Base-by-base conservation (phyloP, 2,888 invertebrate genomes). In the Nebria salina region DNA sequence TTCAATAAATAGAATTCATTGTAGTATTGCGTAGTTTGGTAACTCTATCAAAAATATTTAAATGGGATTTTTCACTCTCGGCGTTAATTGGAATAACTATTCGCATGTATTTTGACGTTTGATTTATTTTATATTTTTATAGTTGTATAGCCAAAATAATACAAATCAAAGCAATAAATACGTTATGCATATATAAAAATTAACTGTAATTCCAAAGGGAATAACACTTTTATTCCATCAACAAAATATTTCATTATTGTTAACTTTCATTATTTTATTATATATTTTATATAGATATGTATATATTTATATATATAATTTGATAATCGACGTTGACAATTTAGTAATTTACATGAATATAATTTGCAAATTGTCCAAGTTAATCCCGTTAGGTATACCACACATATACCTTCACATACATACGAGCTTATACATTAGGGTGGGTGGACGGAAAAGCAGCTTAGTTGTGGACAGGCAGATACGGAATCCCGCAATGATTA, bases 401-500 rank as follows among this genome's bases (percentile, higher is more conserved):
- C 54, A 54, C 54, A 54, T 54, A 54, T 54, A 54, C 54, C 54
- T 54, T 7, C 54, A 54, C 7, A 54, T 2, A 13, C 54, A 54
- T 54, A 54, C 54, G 8, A 54, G 54, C 54, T 54, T 54, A 34
- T 34, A 54, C 54, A 54, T 54, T 54, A 54, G 54, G 13, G 54
- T 54, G 54, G 54, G 54, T 54, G 54, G 54, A 54, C 54, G 54
- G 54, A 54, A 54, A 54, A 54, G 54, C 70, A 25, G 70, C 70
- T 70, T 70, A 70, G 34, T 34, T 70, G 70, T 70, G 25, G 70
- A 70, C 34, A 34, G 70, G 25, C 70, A 70, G 70, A 25, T 34
- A 70, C 70, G 9, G 70, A 70, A 73, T 26, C 42, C 26, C 42
- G 42, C 42, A 26, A 41, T 73, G 73, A 73, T 73, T 73, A 73